These are phyloP conservation scores for Erebia ligea DNA, from an alignment of 2,888 invertebrate genomes.

Conservation along the genomic window DNA sequence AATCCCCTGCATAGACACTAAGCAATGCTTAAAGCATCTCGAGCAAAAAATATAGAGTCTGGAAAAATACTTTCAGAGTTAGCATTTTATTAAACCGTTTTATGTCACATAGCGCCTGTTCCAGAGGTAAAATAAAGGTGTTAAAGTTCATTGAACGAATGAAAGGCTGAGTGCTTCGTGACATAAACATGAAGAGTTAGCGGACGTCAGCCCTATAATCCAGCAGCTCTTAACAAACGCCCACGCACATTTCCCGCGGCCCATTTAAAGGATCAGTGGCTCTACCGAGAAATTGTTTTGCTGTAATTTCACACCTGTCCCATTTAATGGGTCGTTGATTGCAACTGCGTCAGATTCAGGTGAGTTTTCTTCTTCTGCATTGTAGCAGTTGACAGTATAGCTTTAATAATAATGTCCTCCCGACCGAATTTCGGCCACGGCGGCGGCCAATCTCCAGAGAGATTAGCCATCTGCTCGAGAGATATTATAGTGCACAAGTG, in stretches of 20 bases:
- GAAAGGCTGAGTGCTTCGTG: not conserved
- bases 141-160: not conserved
- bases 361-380: too few relatives aligned
- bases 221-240: conserved; percentile 3
- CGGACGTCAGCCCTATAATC: conserved; percentile 6
- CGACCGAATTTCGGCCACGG: too few relatives aligned
- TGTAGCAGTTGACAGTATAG: too few relatives aligned
- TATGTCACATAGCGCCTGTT: not conserved
- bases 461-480: too few relatives aligned
- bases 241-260: conserved; percentile 3
- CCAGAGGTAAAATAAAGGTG: not conserved
- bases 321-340: not conserved
- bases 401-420: too few relatives aligned
- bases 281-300: not conserved
- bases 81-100: not conserved
- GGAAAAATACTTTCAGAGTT: not conserved
- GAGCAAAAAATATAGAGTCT: not conserved
- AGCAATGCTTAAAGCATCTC: not conserved
- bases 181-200: conserved; percentile 8
- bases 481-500: too few relatives aligned
- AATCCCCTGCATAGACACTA: not conserved
- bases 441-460: too few relatives aligned
- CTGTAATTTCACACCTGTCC: conserved; percentile 10
- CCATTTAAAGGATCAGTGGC: conserved; percentile 6
- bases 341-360: not conserved